Base-by-base conservation (phyloP, 2,888 invertebrate species). In the Drosophila greeni region DNA sequence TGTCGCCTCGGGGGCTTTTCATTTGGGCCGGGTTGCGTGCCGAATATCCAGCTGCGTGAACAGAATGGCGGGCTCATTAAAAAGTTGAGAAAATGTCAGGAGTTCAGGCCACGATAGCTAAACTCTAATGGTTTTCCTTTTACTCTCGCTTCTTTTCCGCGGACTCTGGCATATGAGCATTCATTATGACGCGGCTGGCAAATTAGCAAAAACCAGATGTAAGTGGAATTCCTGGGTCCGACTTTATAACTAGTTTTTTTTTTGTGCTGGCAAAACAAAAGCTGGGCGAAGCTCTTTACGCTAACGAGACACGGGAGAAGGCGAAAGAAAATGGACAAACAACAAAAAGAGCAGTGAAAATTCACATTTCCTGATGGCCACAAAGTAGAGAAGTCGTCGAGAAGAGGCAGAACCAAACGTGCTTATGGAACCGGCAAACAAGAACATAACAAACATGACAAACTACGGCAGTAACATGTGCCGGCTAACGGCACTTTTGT, bases 401-500 rank as follows among this genome's bases (percentile, higher is more conserved):
- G 55, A 43, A 39, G 12, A 39, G 51, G 52, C 31, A 55, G 49
- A 37, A 53, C 47, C 31, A 36, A 64, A 62, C 65, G 52, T 47
- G 64, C 33, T 37, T 43, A 66, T 47, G 56, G 49, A 56, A 39
- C 34, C 48, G 40, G 48, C 47, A 45, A 57, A 66, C 49, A 56
- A 65, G 33, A 64, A 60, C 42, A 43, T 34, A 45, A 54, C 18
- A 52, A 40, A 48, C 45, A 45, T 66, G 61, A 66, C 48, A 48
- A 64, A 76, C 55, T 65, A 26, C 59, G 53, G 53, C 36, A 42
- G 69, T 39, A 60, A 52, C 72, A 72, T 74, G 57, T 76, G 56
- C 60, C 52, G 66, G 51, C 48, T 78, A 83, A 71, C 84, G 67
- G 83, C 60, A 48, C 65, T 66, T 67, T 73, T 73, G 78, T 69